Evolutionary conservation across 1,140 invertebrate genomes (phyloP).

Genomic region (Drosophila parvula): DNA sequence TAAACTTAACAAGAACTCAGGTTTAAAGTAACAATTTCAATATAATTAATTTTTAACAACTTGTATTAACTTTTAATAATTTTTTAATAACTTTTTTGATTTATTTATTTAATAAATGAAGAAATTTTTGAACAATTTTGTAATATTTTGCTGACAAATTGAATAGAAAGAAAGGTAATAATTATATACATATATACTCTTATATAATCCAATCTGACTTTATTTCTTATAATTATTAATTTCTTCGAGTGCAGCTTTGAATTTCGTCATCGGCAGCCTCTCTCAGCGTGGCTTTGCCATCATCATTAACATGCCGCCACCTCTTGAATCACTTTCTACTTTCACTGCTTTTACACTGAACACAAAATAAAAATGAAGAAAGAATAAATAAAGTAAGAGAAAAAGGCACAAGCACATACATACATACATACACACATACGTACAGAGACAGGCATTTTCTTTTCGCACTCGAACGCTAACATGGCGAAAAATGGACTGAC

Average conservation of each 20-base stretch:
- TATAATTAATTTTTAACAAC: too few relatives aligned
- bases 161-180: too few relatives aligned
- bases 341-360: conserved; percentile 55
- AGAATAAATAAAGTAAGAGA: neutral
- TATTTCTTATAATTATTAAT: neutral
- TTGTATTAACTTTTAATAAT: too few relatives aligned
- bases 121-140: too few relatives aligned
- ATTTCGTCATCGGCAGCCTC: conserved; percentile 54
- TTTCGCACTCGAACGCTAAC: conserved; percentile 32
- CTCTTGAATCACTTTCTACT: conserved; percentile 69
- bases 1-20: too few relatives aligned
- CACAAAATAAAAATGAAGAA: conserved; percentile 5
- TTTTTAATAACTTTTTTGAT: too few relatives aligned
- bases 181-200: too few relatives aligned
- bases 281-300: conserved; percentile 12
- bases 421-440: neutral
- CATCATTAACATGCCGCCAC: conserved; percentile 42
- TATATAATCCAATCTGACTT: too few relatives aligned
- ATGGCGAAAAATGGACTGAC: conserved; percentile 24
- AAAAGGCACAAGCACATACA: conserved; percentile 5
- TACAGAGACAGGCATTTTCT: neutral
- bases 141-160: neutral
- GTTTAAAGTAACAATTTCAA: too few relatives aligned
- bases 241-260: neutral
- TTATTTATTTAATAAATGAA: too few relatives aligned